phyloP scores from a whole-genome alignment of 1,140 invertebrate species.

The Hypothenemus hampei region DNA sequence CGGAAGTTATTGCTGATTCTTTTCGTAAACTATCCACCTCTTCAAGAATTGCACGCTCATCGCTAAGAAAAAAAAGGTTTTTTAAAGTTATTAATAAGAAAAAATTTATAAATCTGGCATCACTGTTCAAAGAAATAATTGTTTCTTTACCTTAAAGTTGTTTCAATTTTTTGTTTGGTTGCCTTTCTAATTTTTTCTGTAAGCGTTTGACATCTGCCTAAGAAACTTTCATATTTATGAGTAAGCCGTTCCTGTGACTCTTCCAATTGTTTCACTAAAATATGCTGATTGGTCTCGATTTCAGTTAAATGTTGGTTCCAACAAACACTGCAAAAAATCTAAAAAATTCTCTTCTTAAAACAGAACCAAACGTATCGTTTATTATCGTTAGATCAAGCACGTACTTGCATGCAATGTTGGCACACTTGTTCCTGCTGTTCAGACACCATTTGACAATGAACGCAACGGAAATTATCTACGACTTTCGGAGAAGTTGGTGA shows the following conservation, averaged over 20 bases:
- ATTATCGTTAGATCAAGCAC: background rate
- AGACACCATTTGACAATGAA: conserved; percentile 49
- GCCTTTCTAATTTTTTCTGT: conserved; percentile 47
- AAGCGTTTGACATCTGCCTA: conserved; percentile 49
- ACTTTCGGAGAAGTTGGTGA: conserved; percentile 19
- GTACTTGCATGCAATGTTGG: conserved; percentile 55
- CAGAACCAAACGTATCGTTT: background rate
- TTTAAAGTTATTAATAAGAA: too few species aligned
- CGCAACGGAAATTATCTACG: conserved; percentile 33
- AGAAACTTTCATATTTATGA: conserved; percentile 51
- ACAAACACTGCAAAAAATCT: conserved; percentile 55
- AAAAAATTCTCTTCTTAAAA: conserved; percentile 2
- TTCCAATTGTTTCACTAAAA: conserved; percentile 49
- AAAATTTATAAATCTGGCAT: too few species aligned
- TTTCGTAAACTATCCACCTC: conserved; percentile 19
- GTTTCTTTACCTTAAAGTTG: conserved; percentile 26
- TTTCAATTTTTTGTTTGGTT: conserved; percentile 49
- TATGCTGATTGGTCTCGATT: conserved; percentile 51
- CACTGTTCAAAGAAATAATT: too few species aligned
- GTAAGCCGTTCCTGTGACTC: conserved; percentile 49
- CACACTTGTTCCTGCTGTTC: conserved; percentile 47
- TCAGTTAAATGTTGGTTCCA: conserved; percentile 54
- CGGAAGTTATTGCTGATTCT: conserved; percentile 12
- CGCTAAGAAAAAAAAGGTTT: conserved; percentile 6
- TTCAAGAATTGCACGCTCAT: conserved; percentile 10